phyloP scores from a whole-genome alignment of 2,888 invertebrate species.

The Hedychridium roseum region DNA sequence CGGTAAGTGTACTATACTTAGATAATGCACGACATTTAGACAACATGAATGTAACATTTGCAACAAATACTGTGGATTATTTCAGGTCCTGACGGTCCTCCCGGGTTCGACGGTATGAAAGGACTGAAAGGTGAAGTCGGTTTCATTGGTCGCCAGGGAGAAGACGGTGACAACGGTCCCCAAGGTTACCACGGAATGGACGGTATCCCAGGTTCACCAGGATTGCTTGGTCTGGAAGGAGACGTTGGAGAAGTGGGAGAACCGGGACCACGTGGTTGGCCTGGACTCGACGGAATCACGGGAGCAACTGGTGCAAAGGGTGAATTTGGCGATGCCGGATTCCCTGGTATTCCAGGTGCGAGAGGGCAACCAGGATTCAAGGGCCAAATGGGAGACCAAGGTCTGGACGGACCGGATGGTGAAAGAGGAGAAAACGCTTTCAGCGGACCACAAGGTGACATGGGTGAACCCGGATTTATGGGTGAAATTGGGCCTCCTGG shows the following conservation, averaged over 20 bases:
- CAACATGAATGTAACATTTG: not conserved
- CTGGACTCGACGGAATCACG: conserved; percentile 64
- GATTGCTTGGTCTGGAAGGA: conserved; percentile 66
- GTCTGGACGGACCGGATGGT: conserved; percentile 72
- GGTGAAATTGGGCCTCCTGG: conserved; percentile 75
- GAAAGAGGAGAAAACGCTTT: conserved; percentile 73
- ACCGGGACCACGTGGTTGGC: conserved; percentile 71
- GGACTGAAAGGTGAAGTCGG: conserved; percentile 61
- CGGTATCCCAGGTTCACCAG: conserved; percentile 66
- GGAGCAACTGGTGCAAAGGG: conserved; percentile 72
- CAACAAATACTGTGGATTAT: not conserved
- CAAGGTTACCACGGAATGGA: conserved; percentile 60
- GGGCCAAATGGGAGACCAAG: conserved; percentile 72
- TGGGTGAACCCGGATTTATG: conserved; percentile 73
- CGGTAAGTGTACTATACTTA: conserved; percentile 36
- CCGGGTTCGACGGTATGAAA: conserved; percentile 55
- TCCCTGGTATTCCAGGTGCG: conserved; percentile 72
- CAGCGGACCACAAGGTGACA: conserved; percentile 75
- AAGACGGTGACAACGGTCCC: conserved; percentile 59
- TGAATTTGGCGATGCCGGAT: conserved; percentile 77
- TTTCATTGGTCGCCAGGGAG: conserved; percentile 59
- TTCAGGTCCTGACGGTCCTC: conserved; percentile 51
- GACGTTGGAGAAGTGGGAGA: conserved; percentile 68
- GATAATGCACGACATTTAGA: not conserved
- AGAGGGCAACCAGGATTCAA: conserved; percentile 69